Evolutionary conservation across 2,797 vertebrate genomes (phyloP), one percentile per base, ranked within the genome.

Genomic region (Merluccius polli): DNA sequence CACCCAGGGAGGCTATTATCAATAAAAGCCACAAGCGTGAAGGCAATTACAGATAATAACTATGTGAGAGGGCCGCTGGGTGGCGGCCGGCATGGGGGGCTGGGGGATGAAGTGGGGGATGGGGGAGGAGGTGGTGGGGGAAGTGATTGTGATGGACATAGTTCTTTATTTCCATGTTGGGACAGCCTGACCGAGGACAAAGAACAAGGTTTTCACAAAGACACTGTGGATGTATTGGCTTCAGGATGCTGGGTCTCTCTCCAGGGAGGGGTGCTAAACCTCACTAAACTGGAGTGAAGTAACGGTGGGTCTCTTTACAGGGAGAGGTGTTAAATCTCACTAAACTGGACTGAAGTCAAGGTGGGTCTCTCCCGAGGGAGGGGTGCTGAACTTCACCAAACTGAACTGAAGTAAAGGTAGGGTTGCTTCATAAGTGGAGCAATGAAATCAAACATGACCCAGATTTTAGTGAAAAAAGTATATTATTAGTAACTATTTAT

Each of bases 11-110:
- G 91, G 88, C 91, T 92, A 92, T 94, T 93, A 93, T 93, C 93
- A 94, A 93, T 94, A 92, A 94, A 94, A 94, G 52, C 91, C 93
- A 92, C 82, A 79, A 88, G 91, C 89, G 88, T 94, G 93, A 93
- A 91, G 83, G 88, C 89, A 93, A 94, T 94, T 93, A 93, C 88
- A 86, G 89, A 92, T 92, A 93, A 94, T 92, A 93, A 93, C 90
- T 88, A 86, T 85, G 87, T 91, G 91, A 93, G 90, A 90, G 87
- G 89, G 89, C 85, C 85, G 84, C 87, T 89, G 86, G 90, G 7
- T 1, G 48, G 7, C 21, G 44, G n/a, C n/a, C n/a, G n/a, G n/a
- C n/a, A n/a, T 48, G 44, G 41, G 15, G 41, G 41, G 41, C n/a
- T 35, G 85, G 86, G 87, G 87, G 87, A 85, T 84, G 81, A 82